Evolutionary conservation across 2,888 invertebrate genomes (phyloP).

Genomic region (Clanis bilineata): DNA sequence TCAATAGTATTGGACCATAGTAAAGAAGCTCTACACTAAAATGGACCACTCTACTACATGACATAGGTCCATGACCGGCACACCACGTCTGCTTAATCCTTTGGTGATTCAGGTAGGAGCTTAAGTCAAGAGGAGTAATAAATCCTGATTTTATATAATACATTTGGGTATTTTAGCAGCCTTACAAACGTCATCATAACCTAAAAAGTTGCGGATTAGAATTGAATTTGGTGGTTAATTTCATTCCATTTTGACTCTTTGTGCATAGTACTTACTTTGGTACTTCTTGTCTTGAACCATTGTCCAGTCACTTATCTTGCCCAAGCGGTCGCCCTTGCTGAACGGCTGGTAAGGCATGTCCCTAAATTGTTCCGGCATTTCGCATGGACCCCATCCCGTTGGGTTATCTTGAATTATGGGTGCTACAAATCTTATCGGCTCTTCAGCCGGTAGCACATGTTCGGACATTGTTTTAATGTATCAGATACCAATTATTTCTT

Average conservation of each 20-base stretch:
- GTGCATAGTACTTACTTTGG: constrained; percentile 85
- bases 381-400: constrained; percentile 98
- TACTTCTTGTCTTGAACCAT: constrained; percentile 97
- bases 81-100: too few species aligned
- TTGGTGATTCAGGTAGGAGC: too few species aligned
- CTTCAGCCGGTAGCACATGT: constrained; percentile 80
- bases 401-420: constrained; percentile 92
- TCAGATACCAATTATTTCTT: not conserved
- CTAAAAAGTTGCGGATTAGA: constrained; percentile 36
- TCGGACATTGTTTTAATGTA: constrained; percentile 58
- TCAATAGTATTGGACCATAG: too few species aligned
- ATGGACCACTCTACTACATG: too few species aligned
- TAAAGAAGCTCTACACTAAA: too few species aligned
- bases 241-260: too few species aligned
- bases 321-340: constrained; percentile 98
- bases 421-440: constrained; percentile 85
- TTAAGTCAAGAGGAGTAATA: too few species aligned
- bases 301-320: constrained; percentile 99
- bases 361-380: constrained; percentile 95
- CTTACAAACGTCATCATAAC: constrained; percentile 56
- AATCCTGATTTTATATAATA: too few species aligned
- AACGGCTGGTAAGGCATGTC: constrained; percentile 99
- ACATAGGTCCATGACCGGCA: too few species aligned
- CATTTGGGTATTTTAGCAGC: too few species aligned
- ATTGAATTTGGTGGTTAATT: too few species aligned